phyloP scores from a whole-genome alignment of 2,797 vertebrate species.

The Lagorchestes hirsutus region DNA sequence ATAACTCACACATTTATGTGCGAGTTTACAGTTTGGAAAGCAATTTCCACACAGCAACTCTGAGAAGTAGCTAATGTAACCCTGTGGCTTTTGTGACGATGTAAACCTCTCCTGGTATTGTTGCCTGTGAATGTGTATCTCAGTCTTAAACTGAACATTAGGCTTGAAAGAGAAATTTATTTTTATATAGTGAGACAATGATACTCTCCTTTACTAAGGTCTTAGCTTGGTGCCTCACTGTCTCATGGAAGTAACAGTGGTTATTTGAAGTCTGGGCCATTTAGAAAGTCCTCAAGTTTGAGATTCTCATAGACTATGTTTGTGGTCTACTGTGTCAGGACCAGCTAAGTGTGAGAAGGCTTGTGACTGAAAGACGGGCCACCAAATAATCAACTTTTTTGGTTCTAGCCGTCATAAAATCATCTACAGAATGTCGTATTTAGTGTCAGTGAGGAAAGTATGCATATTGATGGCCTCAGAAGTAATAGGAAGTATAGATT shows the following conservation, averaged over 20 bases:
- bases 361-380: neutral
- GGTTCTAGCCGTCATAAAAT: neutral
- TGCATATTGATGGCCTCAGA: neutral
- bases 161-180: neutral
- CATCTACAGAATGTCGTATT: neutral
- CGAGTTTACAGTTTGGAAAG: neutral
- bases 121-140: neutral
- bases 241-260: neutral
- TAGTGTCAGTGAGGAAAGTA: neutral
- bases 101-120: neutral
- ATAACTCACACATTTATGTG: neutral
- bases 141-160: neutral
- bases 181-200: neutral
- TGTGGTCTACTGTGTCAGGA: neutral
- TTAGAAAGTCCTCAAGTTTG: neutral
- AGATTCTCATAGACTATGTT: neutral
- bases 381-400: neutral
- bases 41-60: neutral
- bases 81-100: neutral
- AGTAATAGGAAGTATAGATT: neutral
- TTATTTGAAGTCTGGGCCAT: neutral
- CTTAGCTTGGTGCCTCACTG: neutral
- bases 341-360: neutral
- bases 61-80: neutral
- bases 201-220: neutral